Evolutionary conservation across 2,888 invertebrate genomes (phyloP), one percentile per base, ranked within the genome.

Genomic region (Taphrorychus bicolor): DNA sequence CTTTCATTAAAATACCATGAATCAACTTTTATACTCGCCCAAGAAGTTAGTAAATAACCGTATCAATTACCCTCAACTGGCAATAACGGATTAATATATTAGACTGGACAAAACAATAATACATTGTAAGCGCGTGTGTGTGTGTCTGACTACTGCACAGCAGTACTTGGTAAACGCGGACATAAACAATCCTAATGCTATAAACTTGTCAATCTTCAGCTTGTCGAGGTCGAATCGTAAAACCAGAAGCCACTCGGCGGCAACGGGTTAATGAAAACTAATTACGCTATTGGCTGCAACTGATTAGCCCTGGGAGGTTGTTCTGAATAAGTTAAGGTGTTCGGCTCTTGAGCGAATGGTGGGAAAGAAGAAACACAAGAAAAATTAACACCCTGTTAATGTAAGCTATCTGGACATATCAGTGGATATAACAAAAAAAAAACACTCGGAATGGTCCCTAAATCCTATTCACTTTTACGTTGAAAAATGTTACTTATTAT

Each of bases 161-260:
- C 14, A 45, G 45, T 45, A 45, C 16, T 45, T 16, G 45, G 45
- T 17, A 32, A 32, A 45, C 16, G 14, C 7, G 32, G 14, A 16
- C 45, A 45, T 45, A 45, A 45, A 45, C 45, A 45, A 45, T 45
- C 14, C 45, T 45, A 45, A 16, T 16, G 16, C 45, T 16, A 45
- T 45, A 45, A 45, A 45, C 45, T 45, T 45, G 45, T 45, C 45
- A 45, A 45, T 45, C 45, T 45, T 45, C 17, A 45, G 14, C 45
- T 45, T 11, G 45, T 45, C 45, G 45, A 45, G 45, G 45, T 45
- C 17, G 17, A 45, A 45, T 45, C 17, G 45, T 45, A 45, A 45
- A 45, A 45, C 45, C 45, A 45, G 45, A 45, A 45, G 45, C 45
- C 17, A 45, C 45, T 45, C 14, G 45, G 45, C 45, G 17, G 17